These are phyloP conservation scores for Thymallus thymallus DNA, from an alignment of 2,113 vertebrate genomes.

Conservation along the genomic window DNA sequence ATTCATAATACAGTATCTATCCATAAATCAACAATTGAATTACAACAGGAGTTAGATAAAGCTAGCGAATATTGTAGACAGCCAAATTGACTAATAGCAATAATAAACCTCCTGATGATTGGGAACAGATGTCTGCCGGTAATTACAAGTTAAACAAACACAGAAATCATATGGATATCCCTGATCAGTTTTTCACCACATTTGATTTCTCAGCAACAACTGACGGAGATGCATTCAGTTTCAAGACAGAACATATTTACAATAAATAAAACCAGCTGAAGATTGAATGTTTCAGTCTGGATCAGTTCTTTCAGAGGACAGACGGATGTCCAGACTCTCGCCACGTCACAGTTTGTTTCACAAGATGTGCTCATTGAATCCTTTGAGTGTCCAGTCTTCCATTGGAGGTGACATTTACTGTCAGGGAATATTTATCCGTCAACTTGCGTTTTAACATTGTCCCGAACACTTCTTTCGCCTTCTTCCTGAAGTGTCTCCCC, in stretches of 20 bases:
- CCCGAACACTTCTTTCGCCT: constrained; percentile 71
- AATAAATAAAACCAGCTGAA: background rate
- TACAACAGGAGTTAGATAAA: background rate
- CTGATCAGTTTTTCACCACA: background rate
- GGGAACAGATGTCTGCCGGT: constrained; percentile 9
- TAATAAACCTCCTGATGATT: background rate
- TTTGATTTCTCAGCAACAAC: background rate
- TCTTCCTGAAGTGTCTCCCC: constrained; percentile 83
- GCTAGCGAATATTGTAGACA: background rate
- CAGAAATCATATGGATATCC: background rate
- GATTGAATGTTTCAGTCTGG: background rate
- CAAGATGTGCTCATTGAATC: constrained; percentile 18
- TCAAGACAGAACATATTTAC: background rate
- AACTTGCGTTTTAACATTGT: constrained; percentile 22
- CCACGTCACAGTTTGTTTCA: background rate
- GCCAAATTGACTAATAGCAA: background rate
- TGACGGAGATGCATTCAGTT: background rate
- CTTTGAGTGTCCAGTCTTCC: constrained; percentile 41
- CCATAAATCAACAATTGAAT: background rate
- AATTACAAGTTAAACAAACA: constrained; percentile 10
- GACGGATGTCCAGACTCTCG: background rate
- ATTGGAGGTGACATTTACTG: constrained; percentile 32
- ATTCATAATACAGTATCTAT: background rate
- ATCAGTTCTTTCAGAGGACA: background rate
- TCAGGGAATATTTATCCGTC: constrained; percentile 31